A percentile compares a stretch with the other conserved stretches of the same genome.
phyloP scores from a whole-genome alignment of 92 coral and sea anemone species.

The Siderastrea radians region DNA sequence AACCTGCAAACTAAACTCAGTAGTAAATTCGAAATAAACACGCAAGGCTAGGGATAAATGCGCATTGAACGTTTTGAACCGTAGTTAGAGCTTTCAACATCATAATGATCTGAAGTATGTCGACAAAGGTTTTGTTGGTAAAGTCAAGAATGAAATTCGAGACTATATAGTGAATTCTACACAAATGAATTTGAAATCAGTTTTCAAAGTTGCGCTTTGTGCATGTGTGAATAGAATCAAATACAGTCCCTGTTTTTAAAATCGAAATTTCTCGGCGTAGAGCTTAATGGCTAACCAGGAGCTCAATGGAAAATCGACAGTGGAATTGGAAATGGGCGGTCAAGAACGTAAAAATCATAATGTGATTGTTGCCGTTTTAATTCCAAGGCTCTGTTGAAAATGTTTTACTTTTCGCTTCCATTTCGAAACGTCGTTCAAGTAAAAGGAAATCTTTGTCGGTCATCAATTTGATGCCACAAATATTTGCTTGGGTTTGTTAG shows the following conservation, averaged over 20 bases:
- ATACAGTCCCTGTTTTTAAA: slow-evolving; percentile 2
- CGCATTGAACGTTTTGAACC: neutral
- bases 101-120: neutral
- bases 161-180: neutral
- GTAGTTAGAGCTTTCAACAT: slow-evolving; percentile 36
- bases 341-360: neutral
- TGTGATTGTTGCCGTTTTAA: neutral
- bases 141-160: slow-evolving; percentile 1
- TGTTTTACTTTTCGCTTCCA: slow-evolving; percentile 28
- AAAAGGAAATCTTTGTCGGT: slow-evolving; percentile 55
- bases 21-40: neutral
- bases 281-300: neutral
- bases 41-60: neutral
- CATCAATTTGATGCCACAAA: slow-evolving; percentile 71
- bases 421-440: slow-evolving; percentile 40
- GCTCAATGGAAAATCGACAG: neutral
- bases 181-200: neutral
- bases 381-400: neutral
- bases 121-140: neutral
- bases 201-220: neutral
- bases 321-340: neutral
- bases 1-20: neutral
- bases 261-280: neutral
- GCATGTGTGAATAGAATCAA: neutral
- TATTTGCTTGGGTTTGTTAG: slow-evolving; percentile 72